Base-by-base conservation (phyloP, 2,113 vertebrate genomes). In the Phyllostomus hastatus region DNA sequence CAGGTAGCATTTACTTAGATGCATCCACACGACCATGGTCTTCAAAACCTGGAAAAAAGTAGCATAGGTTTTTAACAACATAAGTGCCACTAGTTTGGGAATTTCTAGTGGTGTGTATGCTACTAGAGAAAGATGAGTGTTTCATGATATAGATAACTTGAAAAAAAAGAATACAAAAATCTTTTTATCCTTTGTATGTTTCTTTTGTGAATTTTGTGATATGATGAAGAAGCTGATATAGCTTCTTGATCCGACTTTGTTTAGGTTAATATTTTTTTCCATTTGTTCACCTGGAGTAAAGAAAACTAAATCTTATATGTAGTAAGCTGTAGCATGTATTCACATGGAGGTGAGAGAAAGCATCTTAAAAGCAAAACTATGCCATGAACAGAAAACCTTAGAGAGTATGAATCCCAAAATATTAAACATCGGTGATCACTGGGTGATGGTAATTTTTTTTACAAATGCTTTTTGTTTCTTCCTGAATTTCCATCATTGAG, bases 1-100 rank as follows among this genome's bases (percentile, higher is more conserved):
- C 95, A 96, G 73, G 93, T 38, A 97, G 97, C 95, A 95, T 72
- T 64, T 91, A 79, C 90, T 95, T 92, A 96, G 96, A 97, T 90
- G 72, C 46, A 88, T 92, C 97, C 83, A 91, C 81, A 87, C 61
- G 80, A 88, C 95, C 97, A 98, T 97, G 97, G 96, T 97, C 97
- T 95, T 98, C 98, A 98, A 98, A 98, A 98, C 98, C 99, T 99
- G 98, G 28, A 48, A 83, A 96, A 81, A 66, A 61, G 86, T 0
- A 96, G 19, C 28, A 96, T 20, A 22, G 17, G 22, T 43, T 50
- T 90, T 96, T 83, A 96, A 69, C 10, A 95, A 69, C 0, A 1
- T 76, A 76, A 91, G 17, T 17, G 4, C 14, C 75, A 22, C 24
- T n/a, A 41, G 4, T 64, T 80, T 48, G 72, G 7, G 7, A 82